Evolutionary conservation across 1,140 invertebrate species (phyloP).

Genomic region (Drosophila jambulina): DNA sequence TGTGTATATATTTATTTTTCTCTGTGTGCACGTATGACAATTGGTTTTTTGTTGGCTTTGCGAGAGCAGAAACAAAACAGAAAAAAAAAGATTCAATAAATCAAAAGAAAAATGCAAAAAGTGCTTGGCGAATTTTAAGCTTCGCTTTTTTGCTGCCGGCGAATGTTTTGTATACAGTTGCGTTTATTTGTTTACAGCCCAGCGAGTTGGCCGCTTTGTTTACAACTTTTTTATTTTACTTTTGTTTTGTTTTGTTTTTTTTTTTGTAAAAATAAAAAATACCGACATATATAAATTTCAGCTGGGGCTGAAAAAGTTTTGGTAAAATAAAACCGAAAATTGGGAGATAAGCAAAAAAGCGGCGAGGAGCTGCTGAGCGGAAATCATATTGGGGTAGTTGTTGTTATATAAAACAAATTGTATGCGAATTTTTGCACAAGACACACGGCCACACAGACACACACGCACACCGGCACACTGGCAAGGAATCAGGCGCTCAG

Average conservation of each 20-base stretch:
- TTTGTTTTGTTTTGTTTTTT: slow-evolving; percentile 39
- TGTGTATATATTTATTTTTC: not conserved
- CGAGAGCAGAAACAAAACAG: slow-evolving; percentile 14
- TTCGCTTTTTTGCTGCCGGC: slow-evolving; percentile 36
- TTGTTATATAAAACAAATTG: slow-evolving; percentile 75
- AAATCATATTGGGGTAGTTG: slow-evolving; percentile 78
- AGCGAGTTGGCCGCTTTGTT: slow-evolving; percentile 54
- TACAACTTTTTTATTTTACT: slow-evolving; percentile 43
- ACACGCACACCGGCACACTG: slow-evolving; percentile 13
- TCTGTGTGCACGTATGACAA: slow-evolving; percentile 43
- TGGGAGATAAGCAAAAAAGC: slow-evolving; percentile 66
- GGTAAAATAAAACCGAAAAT: slow-evolving; percentile 48
- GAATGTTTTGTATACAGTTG: slow-evolving; percentile 49
- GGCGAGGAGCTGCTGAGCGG: slow-evolving; percentile 53
- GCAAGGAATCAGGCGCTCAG: slow-evolving; percentile 44
- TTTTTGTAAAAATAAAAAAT: slow-evolving; percentile 25
- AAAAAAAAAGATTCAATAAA: slow-evolving; percentile 52
- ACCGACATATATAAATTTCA: slow-evolving; percentile 37
- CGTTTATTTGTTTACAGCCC: slow-evolving; percentile 59
- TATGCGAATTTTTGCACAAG: slow-evolving; percentile 38
- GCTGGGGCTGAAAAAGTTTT: slow-evolving; percentile 33
- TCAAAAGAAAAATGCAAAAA: slow-evolving; percentile 58
- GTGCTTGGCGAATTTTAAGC: slow-evolving; percentile 31
- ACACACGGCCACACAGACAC: slow-evolving; percentile 19
- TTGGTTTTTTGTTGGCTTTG: slow-evolving; percentile 41